phyloP scores from a whole-genome alignment of 2,113 vertebrate genomes.

The Brachirus orientalis region DNA sequence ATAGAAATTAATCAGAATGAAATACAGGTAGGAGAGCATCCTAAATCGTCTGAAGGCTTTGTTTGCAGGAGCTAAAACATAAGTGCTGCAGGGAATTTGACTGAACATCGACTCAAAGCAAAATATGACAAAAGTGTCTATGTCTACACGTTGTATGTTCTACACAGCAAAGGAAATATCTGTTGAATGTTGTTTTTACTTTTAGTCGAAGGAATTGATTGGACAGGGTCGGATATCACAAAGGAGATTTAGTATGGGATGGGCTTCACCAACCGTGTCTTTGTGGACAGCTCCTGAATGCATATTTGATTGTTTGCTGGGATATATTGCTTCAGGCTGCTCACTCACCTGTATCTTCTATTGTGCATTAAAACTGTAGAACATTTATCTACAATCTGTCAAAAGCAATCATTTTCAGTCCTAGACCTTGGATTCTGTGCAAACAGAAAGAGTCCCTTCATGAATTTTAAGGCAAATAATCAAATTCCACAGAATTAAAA shows the following conservation, averaged over 20 bases:
- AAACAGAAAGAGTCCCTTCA: neutral
- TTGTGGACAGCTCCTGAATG: neutral
- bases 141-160: neutral
- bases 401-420: neutral
- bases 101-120: too few species aligned
- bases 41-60: neutral
- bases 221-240: neutral
- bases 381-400: conserved; percentile 25
- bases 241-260: conserved; percentile 10
- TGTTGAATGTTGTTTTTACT: neutral
- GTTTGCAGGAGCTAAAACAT: neutral
- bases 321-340: conserved; percentile 18
- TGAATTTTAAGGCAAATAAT: too few species aligned
- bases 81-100: conserved; percentile 3
- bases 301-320: conserved; percentile 16
- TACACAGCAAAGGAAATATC: neutral
- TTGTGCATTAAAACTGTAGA: conserved; percentile 10
- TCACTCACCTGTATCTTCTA: conserved; percentile 4
- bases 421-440: neutral
- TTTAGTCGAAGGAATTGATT: neutral
- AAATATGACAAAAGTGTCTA: too few species aligned
- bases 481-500: neutral
- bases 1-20: too few species aligned
- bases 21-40: too few species aligned
- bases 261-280: neutral